Evolutionary conservation across 2,888 invertebrate species (phyloP), one percentile per base, ranked within the genome.

Genomic region (Hemaris fuciformis): DNA sequence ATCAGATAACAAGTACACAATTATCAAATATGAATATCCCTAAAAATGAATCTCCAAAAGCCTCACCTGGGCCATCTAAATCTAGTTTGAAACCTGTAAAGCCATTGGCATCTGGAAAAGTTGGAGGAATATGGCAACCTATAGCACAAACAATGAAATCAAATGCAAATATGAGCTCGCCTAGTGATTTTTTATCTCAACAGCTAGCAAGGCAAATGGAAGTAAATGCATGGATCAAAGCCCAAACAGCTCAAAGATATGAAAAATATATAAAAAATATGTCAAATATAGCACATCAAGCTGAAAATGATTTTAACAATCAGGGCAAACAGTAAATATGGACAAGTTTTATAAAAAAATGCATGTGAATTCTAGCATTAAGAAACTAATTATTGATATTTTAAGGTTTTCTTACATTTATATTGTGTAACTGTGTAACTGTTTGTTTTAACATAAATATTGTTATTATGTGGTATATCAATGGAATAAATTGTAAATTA

Each of bases 1-100:
- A 87, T 76, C 88, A 89, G 78, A 86, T 90, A 67, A 82, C 88
- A 34, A 92, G 88, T 72, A 85, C 88, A 20, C 91, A 91, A 70
- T 71, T 89, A 60, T 72, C 87, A 34, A 87, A 75, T 69, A 70
- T 84, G 27, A 86, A 75, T 75, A 63, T 76, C 58, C 64, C 80
- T 64, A 89, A 84, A 74, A 82, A 71, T 73, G 91, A 88, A 66
- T 70, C 82, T 27, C 76, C 84, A 6, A 88, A 88, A 71, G 68
- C 76, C 20, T 69, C 77, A 13, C 85, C 89, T 31, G 90, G 90
- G 0, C 82, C 88, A 34, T 88, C 89, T 5, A 91, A 90, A 69
- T 72, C 78, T 57, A 75, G 72, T 15, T 65, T 83, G 27, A 93
- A 91, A 77, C 77, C 85, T 34, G 62, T 83, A 8, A 88, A 88